Percentiles rank a stretch among this genome's conserved stretches.
Evolutionary conservation across 1,140 invertebrate genomes (phyloP).

Genomic region (Brachionus manjavacas): DNA sequence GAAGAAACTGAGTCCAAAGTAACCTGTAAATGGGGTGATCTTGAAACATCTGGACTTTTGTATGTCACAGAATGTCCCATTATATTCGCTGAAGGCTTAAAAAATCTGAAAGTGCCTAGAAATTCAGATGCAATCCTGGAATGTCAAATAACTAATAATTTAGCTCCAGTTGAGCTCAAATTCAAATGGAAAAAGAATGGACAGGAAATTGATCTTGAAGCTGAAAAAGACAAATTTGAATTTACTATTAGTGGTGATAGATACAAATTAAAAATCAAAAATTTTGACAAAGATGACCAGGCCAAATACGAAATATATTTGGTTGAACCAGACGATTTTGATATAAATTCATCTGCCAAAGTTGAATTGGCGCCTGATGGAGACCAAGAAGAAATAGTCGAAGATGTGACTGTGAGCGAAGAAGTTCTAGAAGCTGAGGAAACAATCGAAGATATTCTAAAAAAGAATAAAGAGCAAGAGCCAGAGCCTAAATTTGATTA

Average conservation of each 20-base stretch:
- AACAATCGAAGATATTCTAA: neutral
- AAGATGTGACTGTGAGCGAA: constrained; percentile 22
- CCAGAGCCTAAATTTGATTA: neutral
- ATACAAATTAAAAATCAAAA: constrained; percentile 29
- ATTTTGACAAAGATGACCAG: constrained; percentile 30
- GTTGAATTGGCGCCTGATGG: neutral
- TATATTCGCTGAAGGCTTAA: constrained; percentile 1
- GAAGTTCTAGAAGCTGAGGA: constrained; percentile 35
- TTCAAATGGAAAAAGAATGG: constrained; percentile 40
- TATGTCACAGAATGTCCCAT: constrained; percentile 33
- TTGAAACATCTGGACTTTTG: constrained; percentile 12
- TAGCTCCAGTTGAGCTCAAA: constrained; percentile 24
- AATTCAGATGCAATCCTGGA: constrained; percentile 14
- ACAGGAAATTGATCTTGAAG: neutral
- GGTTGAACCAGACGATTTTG: constrained; percentile 33
- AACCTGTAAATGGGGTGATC: constrained; percentile 21
- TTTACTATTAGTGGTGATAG: constrained; percentile 22
- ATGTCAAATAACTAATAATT: constrained; percentile 27
- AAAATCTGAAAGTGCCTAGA: constrained; percentile 30
- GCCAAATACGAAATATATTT: constrained; percentile 35
- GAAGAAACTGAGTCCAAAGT: constrained; percentile 17
- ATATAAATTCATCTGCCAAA: constrained; percentile 20
- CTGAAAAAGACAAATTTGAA: constrained; percentile 26
- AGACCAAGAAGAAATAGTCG: constrained; percentile 4
- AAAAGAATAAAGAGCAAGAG: neutral